phyloP scores from a whole-genome alignment of 2,113 vertebrate genomes.

The Ramphastos sulfuratus region DNA sequence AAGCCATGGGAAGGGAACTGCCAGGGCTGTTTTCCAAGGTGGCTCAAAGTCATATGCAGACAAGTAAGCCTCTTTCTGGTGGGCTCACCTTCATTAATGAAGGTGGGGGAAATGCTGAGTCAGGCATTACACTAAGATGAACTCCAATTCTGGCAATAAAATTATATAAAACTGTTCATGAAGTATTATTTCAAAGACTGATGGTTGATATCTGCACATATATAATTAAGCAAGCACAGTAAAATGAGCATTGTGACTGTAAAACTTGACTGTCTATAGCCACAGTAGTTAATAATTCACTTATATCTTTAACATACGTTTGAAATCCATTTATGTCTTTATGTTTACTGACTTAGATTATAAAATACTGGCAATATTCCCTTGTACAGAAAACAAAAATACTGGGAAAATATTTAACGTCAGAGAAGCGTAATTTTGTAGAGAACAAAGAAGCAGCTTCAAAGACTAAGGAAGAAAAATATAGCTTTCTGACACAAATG shows the following conservation, averaged over 20 bases:
- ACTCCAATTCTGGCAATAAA: neutral
- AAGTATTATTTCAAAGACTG: slow-evolving; percentile 12
- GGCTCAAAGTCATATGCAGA: neutral
- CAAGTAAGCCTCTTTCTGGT: neutral
- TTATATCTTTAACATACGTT: neutral
- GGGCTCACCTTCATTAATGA: neutral
- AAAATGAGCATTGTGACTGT: neutral
- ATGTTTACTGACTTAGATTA: neutral
- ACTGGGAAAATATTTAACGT: neutral
- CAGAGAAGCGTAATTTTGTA: neutral
- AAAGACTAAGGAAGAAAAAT: neutral
- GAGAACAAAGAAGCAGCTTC: neutral
- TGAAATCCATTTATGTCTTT: neutral
- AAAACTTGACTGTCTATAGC: neutral
- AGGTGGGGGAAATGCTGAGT: neutral
- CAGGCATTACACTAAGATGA: neutral
- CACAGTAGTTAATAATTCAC: slow-evolving; percentile 17
- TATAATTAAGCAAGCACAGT: neutral
- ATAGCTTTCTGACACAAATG: neutral
- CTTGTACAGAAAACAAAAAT: neutral
- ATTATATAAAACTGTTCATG: neutral
- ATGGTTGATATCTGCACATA: neutral
- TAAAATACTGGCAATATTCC: neutral
- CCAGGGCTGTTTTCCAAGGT: neutral
- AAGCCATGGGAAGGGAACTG: neutral